Evolutionary conservation across 2,888 invertebrate genomes (phyloP).

Genomic region (Polydrusus cervinus): DNA sequence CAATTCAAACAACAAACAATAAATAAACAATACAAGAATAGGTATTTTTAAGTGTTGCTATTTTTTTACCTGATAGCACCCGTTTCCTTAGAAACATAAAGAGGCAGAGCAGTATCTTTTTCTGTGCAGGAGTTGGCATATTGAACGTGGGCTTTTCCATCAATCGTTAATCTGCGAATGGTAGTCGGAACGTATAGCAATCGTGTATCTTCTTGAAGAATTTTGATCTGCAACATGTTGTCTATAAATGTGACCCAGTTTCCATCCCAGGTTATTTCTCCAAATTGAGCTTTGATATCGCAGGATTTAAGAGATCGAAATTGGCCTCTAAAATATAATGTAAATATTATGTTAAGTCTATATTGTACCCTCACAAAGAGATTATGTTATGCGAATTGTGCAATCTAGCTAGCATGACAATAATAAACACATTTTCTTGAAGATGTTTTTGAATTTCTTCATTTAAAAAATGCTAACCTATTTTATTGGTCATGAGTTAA

Average conservation of each 20-base stretch:
- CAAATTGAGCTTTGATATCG: conserved; percentile 53
- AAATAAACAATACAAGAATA: too few relatives aligned
- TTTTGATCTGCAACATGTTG: conserved; percentile 85
- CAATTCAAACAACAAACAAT: too few relatives aligned
- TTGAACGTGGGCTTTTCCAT: conserved; percentile 68
- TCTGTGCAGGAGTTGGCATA: conserved; percentile 20
- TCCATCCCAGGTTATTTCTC: conserved; percentile 57
- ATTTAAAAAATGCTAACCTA: too few relatives aligned
- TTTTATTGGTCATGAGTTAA: too few relatives aligned
- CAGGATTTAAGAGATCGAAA: conserved; percentile 60
- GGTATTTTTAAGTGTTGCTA: too few relatives aligned
- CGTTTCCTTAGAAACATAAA: conserved; percentile 70
- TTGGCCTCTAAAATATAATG: conserved; percentile 52
- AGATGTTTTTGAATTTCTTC: too few relatives aligned
- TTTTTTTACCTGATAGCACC: conserved; percentile 51
- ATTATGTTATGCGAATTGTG: neutral
- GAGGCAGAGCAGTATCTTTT: conserved; percentile 58
- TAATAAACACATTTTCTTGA: too few relatives aligned
- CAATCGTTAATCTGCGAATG: conserved; percentile 65
- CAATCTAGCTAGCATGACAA: too few relatives aligned
- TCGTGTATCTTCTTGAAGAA: conserved; percentile 77
- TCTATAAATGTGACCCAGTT: conserved; percentile 94
- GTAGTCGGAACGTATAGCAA: conserved; percentile 51
- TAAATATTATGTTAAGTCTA: neutral
- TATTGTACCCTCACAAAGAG: neutral